Base-by-base conservation (phyloP, 2,113 vertebrate species). In the Picathartes gymnocephalus region DNA sequence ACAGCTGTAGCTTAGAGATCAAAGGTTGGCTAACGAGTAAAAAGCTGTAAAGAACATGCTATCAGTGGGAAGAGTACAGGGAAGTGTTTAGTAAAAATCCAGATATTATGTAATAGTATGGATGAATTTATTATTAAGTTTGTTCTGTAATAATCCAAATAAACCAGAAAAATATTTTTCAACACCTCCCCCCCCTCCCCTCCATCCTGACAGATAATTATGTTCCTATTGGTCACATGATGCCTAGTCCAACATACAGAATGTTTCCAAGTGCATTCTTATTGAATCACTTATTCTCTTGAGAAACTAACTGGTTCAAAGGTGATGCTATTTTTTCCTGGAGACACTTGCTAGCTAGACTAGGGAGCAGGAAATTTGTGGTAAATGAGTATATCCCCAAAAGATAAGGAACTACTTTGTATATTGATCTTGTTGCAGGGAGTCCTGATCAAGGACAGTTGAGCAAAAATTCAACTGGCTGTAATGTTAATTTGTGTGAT, bases 141-240 rank as follows among this genome's bases (percentile, higher is more conserved):
- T 39, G 11, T 40, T 88, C 69, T 83, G 5, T 80, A 64, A 27
- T 60, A 60, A 54, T 44, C 27, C 24, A 83, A 65, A 62, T 12
- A 71, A 71, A 37, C 2, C 13, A 30, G 15, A 62, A 64, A 77
- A 64, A 25, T 47, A 39, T 35, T 77, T 86, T 91, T 54, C 15
- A 50, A 23, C 22, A 15, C 2, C 1, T 0, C 13, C 18, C 7
- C 15, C 4, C 7, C 14, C 58, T 18, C 4, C 13, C 9, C 8
- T 6, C 7, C 22, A 39, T 39, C 20, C 2, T 9, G 16, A 35
- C 8, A 31, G 21, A 18, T 15, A 88, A 24, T 60, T 44, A 50
- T 54, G 17, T 45, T 71, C 30, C 39, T 13, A 0, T 33, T 22
- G 40, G 15, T 56, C 17, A n/a, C 22, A 19, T 23, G 12, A 58